Evolutionary conservation across 2,113 vertebrate genomes (phyloP), one percentile per base, ranked within the genome.

Genomic region (Dendropsophus ebraccatus): DNA sequence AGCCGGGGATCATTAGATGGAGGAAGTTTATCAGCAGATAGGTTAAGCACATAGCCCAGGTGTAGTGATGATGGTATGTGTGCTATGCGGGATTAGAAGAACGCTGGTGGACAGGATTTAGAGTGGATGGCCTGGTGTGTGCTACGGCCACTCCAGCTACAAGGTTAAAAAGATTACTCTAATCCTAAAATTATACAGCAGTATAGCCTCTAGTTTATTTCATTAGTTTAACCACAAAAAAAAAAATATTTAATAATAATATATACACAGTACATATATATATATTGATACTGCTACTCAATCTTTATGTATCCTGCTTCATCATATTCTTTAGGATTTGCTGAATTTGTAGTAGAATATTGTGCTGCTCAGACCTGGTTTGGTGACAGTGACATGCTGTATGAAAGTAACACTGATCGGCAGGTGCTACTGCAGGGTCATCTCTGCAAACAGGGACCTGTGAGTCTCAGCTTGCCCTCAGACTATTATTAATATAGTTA

Each of bases 141-240:
- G 25, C 75, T 47, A 50, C 32, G 72, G 35, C 45, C 28, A 75
- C 30, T 75, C 3, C 17, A 52, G 72, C 25, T 25, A 35, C 0
- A 19, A 12, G 25, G 37, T 69, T 50, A 32, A 25, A 69, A 30
- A 32, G 0, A 45, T 23, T 76, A 56, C 5, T 9, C 54, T 76
- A 84, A 78, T 78, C 58, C 35, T 17, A 67, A 85, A 78, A 54
- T 85, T 67, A 65, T 21, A 62, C 72, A 84, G 32, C n/a, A 16
- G 50, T 30, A 37, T 2, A 30, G 10, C 54, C 11, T 35, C 14
- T 84, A 72, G 8, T 19, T 50, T 35, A n/a, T 56, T 13, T 73
- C 25, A 74, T 47, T 45, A 32, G 58, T 12, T 56, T 49, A 41
- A 14, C 21, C 17, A 65, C 7, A 47, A 23, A 49, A 54, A 80